Conservation (phyloP, 2,113 vertebrate species). For the Ovibos moschatus region DNA sequence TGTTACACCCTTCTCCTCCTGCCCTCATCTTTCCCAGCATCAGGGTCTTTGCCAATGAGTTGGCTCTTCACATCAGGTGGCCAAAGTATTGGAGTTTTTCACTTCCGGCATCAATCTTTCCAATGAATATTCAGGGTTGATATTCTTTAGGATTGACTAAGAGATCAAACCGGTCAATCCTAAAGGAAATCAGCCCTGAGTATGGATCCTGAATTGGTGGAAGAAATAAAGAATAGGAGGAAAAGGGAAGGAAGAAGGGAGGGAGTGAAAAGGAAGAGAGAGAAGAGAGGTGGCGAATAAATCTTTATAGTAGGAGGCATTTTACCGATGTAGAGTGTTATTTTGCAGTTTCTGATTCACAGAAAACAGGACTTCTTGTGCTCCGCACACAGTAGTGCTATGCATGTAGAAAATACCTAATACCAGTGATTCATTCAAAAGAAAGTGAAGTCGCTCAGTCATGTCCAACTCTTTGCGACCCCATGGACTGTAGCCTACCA, state of each 20-base stretch:
- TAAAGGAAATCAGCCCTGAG: not conserved
- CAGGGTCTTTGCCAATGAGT: not conserved
- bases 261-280: too few species aligned
- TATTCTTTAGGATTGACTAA: not conserved
- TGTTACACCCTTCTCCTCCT: not conserved
- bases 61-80: not conserved
- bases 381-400: rapidly evolving
- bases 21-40: not conserved
- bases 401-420: not conserved
- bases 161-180: not conserved
- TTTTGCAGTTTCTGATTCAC: not conserved
- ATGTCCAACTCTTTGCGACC: rapidly evolving
- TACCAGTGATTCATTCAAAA: not conserved
- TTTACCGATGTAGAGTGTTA: rapidly evolving
- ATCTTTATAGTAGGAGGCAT: not conserved
- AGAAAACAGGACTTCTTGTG: not conserved
- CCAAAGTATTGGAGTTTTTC: not conserved
- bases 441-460: not conserved
- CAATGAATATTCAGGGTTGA: not conserved
- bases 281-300: not conserved
- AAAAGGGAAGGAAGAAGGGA: too few species aligned
- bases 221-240: not conserved
- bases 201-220: rapidly evolving
- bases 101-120: not conserved
- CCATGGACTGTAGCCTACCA: not conserved